Percentiles rank a stretch among this genome's conserved stretches.
These are phyloP conservation scores for Agrotis puta DNA, from an alignment of 2,888 invertebrate genomes.

Conservation along the genomic window DNA sequence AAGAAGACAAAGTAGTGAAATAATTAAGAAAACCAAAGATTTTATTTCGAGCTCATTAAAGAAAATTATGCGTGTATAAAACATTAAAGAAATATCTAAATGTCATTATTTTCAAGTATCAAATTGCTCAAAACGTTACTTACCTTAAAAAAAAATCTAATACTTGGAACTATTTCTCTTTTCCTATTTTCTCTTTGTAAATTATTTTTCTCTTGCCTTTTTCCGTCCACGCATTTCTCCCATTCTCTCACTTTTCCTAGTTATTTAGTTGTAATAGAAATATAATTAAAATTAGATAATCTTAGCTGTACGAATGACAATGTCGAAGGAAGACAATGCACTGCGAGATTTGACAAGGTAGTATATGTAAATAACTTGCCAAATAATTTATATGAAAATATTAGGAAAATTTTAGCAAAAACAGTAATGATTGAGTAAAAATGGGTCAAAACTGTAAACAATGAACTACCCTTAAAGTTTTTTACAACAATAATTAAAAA, in stretches of 20 bases:
- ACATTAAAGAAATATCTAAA: not conserved
- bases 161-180: conserved; percentile 11
- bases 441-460: no score
- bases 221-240: conserved; percentile 63
- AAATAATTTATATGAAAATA: conserved; percentile 69
- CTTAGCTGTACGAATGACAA: conserved; percentile 59
- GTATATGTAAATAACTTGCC: conserved; percentile 77
- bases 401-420: conserved; percentile 17
- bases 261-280: conserved; percentile 52
- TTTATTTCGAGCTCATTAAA: conserved; percentile 12
- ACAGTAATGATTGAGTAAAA: conserved; percentile 29
- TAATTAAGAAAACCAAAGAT: conserved; percentile 57
- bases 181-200: conserved; percentile 3
- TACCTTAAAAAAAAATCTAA: conserved; percentile 8
- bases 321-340: conserved; percentile 76
- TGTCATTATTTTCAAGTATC: conserved; percentile 18
- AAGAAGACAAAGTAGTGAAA: conserved; percentile 61
- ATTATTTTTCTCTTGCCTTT: conserved; percentile 44
- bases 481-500: no score
- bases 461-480: no score
- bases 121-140: conserved; percentile 24
- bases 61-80: conserved; percentile 4
- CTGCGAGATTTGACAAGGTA: conserved; percentile 88
- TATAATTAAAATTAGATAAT: conserved; percentile 43
- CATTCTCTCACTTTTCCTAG: conserved; percentile 45